Base-by-base conservation (phyloP, 2,888 invertebrate genomes). In the Folsomia manolachei region DNA sequence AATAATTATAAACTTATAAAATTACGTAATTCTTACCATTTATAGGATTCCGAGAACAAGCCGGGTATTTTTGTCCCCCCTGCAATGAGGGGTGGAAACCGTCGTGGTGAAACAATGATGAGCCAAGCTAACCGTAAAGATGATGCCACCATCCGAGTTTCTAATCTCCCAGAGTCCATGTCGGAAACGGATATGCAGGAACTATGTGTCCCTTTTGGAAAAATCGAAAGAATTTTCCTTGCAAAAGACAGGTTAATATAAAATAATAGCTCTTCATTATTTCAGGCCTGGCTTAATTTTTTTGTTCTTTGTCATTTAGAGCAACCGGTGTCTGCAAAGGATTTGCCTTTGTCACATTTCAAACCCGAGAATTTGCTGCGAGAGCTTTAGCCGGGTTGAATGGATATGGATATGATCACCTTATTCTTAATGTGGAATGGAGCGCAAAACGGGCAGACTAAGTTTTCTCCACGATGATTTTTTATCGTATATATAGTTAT, bases 391-490 rank as follows among this genome's bases (percentile, higher is more conserved):
- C 89, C 74, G 88, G 88, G 69, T 88, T 98, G 18, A 91, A 97
- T 82, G 97, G 97, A 0, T 92, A 94, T 83, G 97, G 97, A 76
- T 98, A 97, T 83, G 97, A 98, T 85, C 97, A 99, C 86, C 89
- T 99, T 81, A 99, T 99, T 84, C 87, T 99, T 69, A 95, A 90
- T 84, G 99, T 97, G n/a, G 97, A 98, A 86, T 98, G 97, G 97
- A 23, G 23, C 14, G 52, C 23, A 18, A 66, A 66, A 23, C 27
- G 65, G 21, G 51, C 52, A 19, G 65, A 66, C 39, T 66, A 66
- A 52, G 4, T 39, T 39, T 39, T 39, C 14, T 39, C n/a, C n/a
- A n/a, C 14, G 39, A 9, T 39, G 39, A 39, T 39, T 39, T 39
- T 9, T 39, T 4, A 39, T 39, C 39, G 14, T 39, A 39, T 39